Percentiles rank a stretch among this genome's conserved stretches.
These are phyloP conservation scores for Hypercompe scribonia DNA, from an alignment of 2,888 invertebrate genomes.

Conservation along the genomic window DNA sequence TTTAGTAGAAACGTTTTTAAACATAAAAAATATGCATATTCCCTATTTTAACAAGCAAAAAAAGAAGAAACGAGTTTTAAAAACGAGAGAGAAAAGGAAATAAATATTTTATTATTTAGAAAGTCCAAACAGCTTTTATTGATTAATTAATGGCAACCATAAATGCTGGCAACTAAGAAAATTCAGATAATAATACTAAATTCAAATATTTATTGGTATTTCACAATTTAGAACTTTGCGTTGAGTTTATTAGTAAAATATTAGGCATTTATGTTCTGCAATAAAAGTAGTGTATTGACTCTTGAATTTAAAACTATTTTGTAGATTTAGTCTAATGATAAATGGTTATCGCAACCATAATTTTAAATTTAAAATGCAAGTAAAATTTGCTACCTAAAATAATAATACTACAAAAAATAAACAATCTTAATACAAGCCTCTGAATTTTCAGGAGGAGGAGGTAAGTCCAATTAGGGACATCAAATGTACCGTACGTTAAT, in stretches of 20 bases:
- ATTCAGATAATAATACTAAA: neutral
- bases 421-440: slow-evolving; percentile 22
- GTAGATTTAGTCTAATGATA: neutral
- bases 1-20: too few species aligned
- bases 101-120: too few species aligned
- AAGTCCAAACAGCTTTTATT: too few species aligned
- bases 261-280: neutral
- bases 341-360: neutral
- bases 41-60: too few species aligned
- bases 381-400: neutral
- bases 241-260: neutral
- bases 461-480: slow-evolving; percentile 51
- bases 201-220: neutral
- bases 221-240: neutral
- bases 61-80: neutral
- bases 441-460: slow-evolving; percentile 28
- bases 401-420: neutral
- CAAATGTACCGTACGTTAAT: slow-evolving; percentile 58
- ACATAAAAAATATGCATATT: too few species aligned
- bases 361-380: neutral
- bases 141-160: neutral
- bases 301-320: neutral
- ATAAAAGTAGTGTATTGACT: neutral
- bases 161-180: neutral
- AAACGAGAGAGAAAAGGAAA: too few species aligned